Evolutionary conservation across 37 sponge, comb jelly and placozoan genomes (phyloP), one percentile per base, ranked within the genome.

Genomic region (Oopsacas minuta): DNA sequence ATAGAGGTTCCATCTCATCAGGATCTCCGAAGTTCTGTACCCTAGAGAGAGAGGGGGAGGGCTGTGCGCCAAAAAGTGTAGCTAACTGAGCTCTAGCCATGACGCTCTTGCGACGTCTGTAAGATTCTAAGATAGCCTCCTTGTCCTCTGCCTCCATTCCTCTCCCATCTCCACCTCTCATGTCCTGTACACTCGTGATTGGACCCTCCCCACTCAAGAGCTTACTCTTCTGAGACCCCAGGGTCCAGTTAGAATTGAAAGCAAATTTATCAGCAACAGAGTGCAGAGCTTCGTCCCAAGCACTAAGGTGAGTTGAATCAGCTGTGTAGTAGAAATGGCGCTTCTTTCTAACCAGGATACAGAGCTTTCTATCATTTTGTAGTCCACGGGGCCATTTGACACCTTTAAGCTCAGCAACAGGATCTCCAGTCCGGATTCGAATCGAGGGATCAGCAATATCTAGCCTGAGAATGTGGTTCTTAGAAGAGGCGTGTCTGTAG

Each of bases 221-320:
- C 75, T 61, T 61, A 34, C 22, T 3, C 28, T 34, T 3, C 28
- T 61, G 75, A 3, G 75, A 61, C 5, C 28, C 7, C 32, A 61
- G 75, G 1, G 75, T 61, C 75, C 75, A 61, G 75, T 61, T 61
- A 34, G 75, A 61, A 10, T 34, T n/a, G 75, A 61, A 61, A 32
- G 75, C 75, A 12, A 61, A 61, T 34, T 61, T 61, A 34, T 61
- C 75, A 25, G 75, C 20, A 25, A n/a, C 75, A 7, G 75, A 61
- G 75, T 61, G 75, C 28, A 61, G 75, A 61, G 75, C 20, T 34
- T 61, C 75, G 75, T 61, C 75, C 75, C 75, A 61, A 34, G 75
- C 75, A 34, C 75, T 61, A 34, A 61, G 75, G 28, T 61, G 75
- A 3, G 75, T 61, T 3, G 75, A 61, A 12, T 61, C 30, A 5